Evolutionary conservation across 2,888 invertebrate species (phyloP).

Genomic region (Trimorus sp.): DNA sequence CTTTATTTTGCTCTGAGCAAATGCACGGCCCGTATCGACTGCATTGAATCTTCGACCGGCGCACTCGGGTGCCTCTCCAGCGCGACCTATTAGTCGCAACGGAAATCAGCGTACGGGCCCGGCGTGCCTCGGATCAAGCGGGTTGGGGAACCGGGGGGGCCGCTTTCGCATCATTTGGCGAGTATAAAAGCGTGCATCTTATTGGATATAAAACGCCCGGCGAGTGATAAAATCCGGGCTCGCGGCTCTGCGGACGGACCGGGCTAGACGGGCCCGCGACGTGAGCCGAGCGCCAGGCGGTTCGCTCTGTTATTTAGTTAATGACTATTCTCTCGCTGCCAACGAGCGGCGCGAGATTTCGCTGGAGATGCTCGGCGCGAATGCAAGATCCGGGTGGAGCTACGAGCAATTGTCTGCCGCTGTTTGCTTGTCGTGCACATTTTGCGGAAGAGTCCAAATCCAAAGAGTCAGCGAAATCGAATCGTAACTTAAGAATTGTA

Average conservation of each 20-base stretch:
- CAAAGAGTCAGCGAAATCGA: too few species aligned
- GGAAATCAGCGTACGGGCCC: constrained; percentile 48
- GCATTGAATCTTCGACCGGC: constrained; percentile 45
- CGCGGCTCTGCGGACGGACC: constrained; percentile 65
- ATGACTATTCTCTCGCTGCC: constrained; percentile 81
- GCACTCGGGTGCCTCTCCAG: constrained; percentile 51
- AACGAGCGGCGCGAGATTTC: constrained; percentile 80
- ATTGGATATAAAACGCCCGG: constrained; percentile 75
- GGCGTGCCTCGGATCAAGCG: constrained; percentile 53
- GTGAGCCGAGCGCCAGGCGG: constrained; percentile 65
- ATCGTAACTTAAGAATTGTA: too few species aligned
- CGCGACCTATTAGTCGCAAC: constrained; percentile 55
- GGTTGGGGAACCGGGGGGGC: constrained; percentile 61
- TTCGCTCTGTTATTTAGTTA: constrained; percentile 81
- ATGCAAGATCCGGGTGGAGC: constrained; percentile 75
- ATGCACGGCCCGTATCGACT: constrained; percentile 43
- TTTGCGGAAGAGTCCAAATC: background rate
- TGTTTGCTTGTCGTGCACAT: constrained; percentile 3
- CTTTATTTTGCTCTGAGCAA: constrained; percentile 46
- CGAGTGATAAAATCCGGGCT: constrained; percentile 77
- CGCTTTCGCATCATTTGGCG: constrained; percentile 67
- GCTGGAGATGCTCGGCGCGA: constrained; percentile 80
- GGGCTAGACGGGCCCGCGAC: constrained; percentile 47
- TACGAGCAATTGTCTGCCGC: constrained; percentile 19
- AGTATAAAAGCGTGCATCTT: constrained; percentile 72